These are phyloP conservation scores for Trachops cirrhosus DNA, from an alignment of 2,797 vertebrate species.

Conservation along the genomic window DNA sequence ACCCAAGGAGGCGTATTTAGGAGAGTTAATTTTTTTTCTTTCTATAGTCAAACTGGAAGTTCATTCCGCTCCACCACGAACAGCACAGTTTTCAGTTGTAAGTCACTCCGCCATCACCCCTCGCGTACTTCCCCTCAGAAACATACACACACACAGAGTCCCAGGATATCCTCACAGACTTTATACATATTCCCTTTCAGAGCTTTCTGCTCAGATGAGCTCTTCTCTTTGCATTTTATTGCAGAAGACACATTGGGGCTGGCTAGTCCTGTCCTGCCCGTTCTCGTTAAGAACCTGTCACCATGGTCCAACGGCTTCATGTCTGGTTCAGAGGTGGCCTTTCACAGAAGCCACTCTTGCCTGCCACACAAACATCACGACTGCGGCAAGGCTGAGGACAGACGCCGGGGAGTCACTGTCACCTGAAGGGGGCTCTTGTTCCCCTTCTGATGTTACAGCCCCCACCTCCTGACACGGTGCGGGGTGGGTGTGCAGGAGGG, in stretches of 20 bases:
- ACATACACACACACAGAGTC: no score
- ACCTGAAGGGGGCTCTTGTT: no score
- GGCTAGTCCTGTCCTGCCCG: slow-evolving; percentile 34
- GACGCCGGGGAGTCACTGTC: no score
- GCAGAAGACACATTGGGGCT: slow-evolving; percentile 72
- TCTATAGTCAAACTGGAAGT: neutral
- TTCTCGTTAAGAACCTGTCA: slow-evolving; percentile 70
- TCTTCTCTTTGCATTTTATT: slow-evolving; percentile 64
- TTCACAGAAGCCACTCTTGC: slow-evolving; percentile 65
- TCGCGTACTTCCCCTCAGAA: neutral
- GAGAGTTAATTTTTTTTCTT: neutral
- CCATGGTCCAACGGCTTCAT: slow-evolving; percentile 47
- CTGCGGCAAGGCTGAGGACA: neutral
- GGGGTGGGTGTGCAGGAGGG: no score
- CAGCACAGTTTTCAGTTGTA: neutral
- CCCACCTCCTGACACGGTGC: no score
- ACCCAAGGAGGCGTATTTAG: neutral
- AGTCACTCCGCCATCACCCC: neutral
- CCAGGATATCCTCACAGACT: no score
- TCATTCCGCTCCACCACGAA: neutral
- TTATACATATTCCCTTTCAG: neutral
- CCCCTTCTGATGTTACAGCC: no score
- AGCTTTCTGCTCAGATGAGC: slow-evolving; percentile 40
- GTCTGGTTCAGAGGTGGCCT: slow-evolving; percentile 35
- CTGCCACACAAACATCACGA: slow-evolving; percentile 35